Evolutionary conservation across 2,113 vertebrate species (phyloP), one percentile per base, ranked within the genome.

Genomic region (Neotoma lepida): DNA sequence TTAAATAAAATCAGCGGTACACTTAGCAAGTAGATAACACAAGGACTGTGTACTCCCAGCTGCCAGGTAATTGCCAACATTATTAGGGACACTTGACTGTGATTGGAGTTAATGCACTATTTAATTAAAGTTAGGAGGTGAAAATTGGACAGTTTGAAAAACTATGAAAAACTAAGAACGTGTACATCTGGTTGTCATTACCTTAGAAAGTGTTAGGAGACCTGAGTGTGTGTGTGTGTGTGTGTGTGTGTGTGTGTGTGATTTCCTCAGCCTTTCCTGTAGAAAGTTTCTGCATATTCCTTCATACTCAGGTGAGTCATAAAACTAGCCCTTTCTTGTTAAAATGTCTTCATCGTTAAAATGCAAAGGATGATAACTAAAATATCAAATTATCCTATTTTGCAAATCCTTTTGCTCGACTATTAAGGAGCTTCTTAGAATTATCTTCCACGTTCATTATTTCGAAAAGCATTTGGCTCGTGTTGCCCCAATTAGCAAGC

Each of bases 401-500:
- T 81, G 74, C 35, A 94, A 66, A 18, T 86, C 24, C 26, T 95
- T 96, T 94, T 77, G 51, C 78, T 96, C 51, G 54, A 46, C 18
- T 35, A 13, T 87, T 70, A 58, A 89, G 76, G 87, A 66, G 9
- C 41, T 93, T 90, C 80, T 96, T 95, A 68, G 51, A 91, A 91
- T 96, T 93, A 81, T 86, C 80, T 94, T 86, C 26, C 46, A 64
- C 88, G 94, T 96, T 91, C 64, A 95, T 96, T 93, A 30, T 87
- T 91, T 85, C 66, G 2, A 74, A 94, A 91, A 88, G 20, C 80
- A 70, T 64, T 94, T 95, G 89, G 85, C 71, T 95, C 56, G 78
- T 77, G 41, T 64, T 95, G 15, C 28, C 70, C 58, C 70, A 94
- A 2, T 96, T 96, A 95, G 74, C 77, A 90, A 92, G 68, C 24